phyloP scores from a whole-genome alignment of 2,888 invertebrate species.

The Caenorhabditis angaria region DNA sequence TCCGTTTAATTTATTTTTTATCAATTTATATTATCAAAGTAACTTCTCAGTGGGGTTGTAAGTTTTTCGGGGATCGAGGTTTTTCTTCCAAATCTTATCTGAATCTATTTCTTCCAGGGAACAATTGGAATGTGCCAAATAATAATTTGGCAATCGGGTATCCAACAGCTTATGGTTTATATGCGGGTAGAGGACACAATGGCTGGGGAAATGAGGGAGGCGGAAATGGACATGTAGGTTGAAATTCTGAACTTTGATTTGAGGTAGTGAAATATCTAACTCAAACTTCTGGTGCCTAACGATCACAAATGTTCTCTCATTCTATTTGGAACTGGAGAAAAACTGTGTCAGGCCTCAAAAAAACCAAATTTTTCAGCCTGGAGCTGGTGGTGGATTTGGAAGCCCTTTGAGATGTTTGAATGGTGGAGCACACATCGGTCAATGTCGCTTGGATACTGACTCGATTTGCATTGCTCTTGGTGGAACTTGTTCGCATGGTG shows the following conservation, averaged over 20 bases:
- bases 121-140: conserved; percentile 33
- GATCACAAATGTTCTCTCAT: no score
- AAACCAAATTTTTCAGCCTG: conserved; percentile 28
- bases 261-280: no score
- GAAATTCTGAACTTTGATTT: no score
- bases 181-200: conserved; percentile 31
- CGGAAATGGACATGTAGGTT: conserved; percentile 24
- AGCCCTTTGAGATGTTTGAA: conserved; percentile 52
- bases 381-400: conserved; percentile 48
- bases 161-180: conserved; percentile 59
- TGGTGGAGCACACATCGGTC: conserved; percentile 61
- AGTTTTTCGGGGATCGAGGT: no score
- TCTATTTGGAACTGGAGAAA: no score
- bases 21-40: not conserved
- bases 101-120: not conserved
- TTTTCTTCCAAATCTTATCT: no score
- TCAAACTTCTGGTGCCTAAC: no score
- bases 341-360: no score
- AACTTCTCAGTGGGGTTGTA: not conserved
- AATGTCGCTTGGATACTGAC: conserved; percentile 52
- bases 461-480: conserved; percentile 61
- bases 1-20: not conserved
- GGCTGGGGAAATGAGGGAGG: conserved; percentile 10
- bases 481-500: conserved; percentile 54
- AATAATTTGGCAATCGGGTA: conserved; percentile 61